phyloP scores from a whole-genome alignment of 1,140 invertebrate genomes.

The Planococcus citri region DNA sequence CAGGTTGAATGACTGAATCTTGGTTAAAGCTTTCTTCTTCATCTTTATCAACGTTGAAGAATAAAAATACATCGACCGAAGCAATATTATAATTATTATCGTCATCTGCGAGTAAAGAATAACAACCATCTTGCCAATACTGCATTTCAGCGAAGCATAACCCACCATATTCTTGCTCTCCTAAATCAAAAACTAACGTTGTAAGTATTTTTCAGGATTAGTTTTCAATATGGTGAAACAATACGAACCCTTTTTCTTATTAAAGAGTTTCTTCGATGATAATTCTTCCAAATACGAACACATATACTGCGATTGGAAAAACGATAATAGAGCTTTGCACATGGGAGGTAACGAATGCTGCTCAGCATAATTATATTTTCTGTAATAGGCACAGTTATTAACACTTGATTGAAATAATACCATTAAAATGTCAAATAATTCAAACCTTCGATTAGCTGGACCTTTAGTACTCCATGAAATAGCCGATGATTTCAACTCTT shows the following conservation, averaged over 20 bases:
- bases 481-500: not conserved
- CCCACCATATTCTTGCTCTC: not conserved
- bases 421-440: not conserved
- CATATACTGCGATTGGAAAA: conserved; percentile 3
- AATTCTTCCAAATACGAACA: conserved; percentile 11
- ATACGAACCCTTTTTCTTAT: not conserved
- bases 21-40: not conserved
- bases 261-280: not conserved
- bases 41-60: not conserved
- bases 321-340: not conserved
- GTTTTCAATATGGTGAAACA: no score
- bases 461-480: not conserved
- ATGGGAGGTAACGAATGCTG: not conserved
- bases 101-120: not conserved
- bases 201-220: no score
- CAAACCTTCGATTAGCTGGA: not conserved
- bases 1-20: not conserved
- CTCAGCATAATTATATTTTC: not conserved
- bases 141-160: not conserved
- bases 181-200: not conserved
- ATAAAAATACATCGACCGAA: not conserved
- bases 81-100: not conserved
- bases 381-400: not conserved
- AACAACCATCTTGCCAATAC: not conserved
- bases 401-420: not conserved